Evolutionary conservation across 2,888 invertebrate species (phyloP), one percentile per base, ranked within the genome.

Genomic region (Idaea straminata): DNA sequence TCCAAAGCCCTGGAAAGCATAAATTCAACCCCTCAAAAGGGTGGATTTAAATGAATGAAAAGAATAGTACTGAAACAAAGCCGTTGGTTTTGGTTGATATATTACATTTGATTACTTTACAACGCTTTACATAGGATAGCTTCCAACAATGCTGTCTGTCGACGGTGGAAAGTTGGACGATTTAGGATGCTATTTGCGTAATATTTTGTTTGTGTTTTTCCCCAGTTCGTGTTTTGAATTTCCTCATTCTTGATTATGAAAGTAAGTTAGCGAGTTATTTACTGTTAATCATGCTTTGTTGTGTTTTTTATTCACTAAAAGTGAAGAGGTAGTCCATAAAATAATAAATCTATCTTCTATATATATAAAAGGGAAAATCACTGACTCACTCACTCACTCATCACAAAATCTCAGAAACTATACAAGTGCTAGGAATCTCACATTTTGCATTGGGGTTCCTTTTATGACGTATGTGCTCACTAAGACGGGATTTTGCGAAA

Each of bases 1-100:
- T 47, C 47, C 47, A 47, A 47, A 47, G 47, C 47, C 47, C 47
- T 47, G 47, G 47, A 47, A 47, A 47, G 47, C 47, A 47, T 47
- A 47, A 47, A 47, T 47, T 13, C 47, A 7, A 47, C 47, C 47
- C 47, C 47, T 47, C 47, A 47, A 47, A 47, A 47, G 47, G 47
- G 47, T 47, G 47, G 47, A 47, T 47, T 47, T 47, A 47, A 47
- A 47, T 47, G 47, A 47, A 47, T 47, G 47, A 47, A 47, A 47
- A 47, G 47, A 47, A 47, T 47, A 47, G 47, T 47, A 47, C 47
- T 47, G 47, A 47, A 47, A 47, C 47, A 47, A 47, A 47, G 47
- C 47, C 47, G 47, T 47, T 47, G 47, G 47, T 47, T 47, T 47
- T 47, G 10, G 47, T 47, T 47, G 47, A 47, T 47, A 47, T 47